Evolutionary conservation across 2,797 vertebrate species (phyloP).

Genomic region (Coracias cyanogaster): DNA sequence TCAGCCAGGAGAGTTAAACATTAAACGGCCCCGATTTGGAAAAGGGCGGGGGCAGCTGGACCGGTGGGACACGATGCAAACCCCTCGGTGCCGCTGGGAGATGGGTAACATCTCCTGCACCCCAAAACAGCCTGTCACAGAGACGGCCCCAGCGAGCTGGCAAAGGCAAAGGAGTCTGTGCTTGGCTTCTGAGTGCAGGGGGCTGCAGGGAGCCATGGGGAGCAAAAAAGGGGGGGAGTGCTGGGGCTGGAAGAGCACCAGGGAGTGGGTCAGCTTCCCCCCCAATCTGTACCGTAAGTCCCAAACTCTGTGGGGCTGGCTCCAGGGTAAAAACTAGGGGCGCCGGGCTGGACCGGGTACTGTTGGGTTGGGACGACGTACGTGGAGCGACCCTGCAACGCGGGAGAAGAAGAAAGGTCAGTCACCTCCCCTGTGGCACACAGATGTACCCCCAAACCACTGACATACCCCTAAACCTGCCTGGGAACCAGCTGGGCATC

Average conservation of each 20-base stretch:
- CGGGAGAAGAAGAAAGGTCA: not conserved
- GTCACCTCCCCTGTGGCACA: not conserved
- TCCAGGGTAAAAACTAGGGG: constrained; percentile 92
- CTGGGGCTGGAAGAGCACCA: not conserved
- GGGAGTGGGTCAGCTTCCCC: not conserved
- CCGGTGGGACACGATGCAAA: not conserved
- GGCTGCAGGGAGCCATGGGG: not conserved
- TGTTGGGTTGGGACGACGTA: constrained; percentile 93
- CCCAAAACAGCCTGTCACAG: not conserved
- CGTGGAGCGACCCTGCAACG: constrained; percentile 85
- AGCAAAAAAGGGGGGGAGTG: fast-evolving
- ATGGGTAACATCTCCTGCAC: not conserved
- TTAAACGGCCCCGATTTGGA: constrained; percentile 26
- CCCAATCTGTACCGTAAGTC: constrained; percentile 87
- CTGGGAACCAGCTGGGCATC: not conserved
- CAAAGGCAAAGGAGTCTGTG: not conserved
- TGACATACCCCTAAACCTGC: not conserved
- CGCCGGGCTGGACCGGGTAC: constrained; percentile 90
- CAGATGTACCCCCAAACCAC: not conserved
- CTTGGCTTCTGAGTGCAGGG: fast-evolving
- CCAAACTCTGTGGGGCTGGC: constrained; percentile 93
- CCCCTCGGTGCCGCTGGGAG: not conserved
- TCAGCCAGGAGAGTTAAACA: constrained; percentile 35
- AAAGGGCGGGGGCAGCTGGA: not conserved
- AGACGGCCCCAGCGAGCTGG: not conserved